Base-by-base conservation (phyloP, 2,113 vertebrate genomes). In the Thermophis baileyi region DNA sequence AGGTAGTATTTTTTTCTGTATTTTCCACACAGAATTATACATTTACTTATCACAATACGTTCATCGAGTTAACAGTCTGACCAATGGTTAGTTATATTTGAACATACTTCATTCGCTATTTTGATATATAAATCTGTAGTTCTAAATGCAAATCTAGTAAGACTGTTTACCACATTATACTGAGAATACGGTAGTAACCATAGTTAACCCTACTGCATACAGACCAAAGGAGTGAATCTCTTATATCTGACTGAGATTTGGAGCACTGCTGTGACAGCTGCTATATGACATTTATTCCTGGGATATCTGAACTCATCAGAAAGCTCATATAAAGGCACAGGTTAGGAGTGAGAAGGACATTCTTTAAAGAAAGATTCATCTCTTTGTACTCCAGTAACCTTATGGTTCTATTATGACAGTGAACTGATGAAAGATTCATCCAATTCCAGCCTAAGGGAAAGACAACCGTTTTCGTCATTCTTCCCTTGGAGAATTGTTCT, bases 401-500 rank as follows among this genome's bases (percentile, higher is more conserved):
- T 88, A 55, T 35, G 69, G 35, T 81, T 35, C 35, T 81, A 20
- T 81, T 40, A 81, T 40, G 90, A 30, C 47, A 89, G 93, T 85
- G 88, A 95, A 95, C 90, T 51, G 14, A 49, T 90, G 47, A 93
- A 93, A 93, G 44, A 69, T 95, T 44, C 91, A 74, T 87, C 94
- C 44, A 89, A 20, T 63, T 87, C 89, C 92, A 93, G 94, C 92
- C 87, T 92, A 91, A 89, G 81, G 92, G 44, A 90, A 94, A 85
- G 30, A 4, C 27, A 86, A 89, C 49, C 54, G 54, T 89, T 63
- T 89, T 88, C 7, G 10, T 63, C 24, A 86, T 74, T 90, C 91
- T 89, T 88, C 92, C 90, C 89, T 27, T 96, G 93, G 94, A 95
- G 93, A 95, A 95, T 92, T 93, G 35, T 51, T 93, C 47, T 87